phyloP scores from a whole-genome alignment of 2,888 invertebrate species.

The Drosophila glabriapex region DNA sequence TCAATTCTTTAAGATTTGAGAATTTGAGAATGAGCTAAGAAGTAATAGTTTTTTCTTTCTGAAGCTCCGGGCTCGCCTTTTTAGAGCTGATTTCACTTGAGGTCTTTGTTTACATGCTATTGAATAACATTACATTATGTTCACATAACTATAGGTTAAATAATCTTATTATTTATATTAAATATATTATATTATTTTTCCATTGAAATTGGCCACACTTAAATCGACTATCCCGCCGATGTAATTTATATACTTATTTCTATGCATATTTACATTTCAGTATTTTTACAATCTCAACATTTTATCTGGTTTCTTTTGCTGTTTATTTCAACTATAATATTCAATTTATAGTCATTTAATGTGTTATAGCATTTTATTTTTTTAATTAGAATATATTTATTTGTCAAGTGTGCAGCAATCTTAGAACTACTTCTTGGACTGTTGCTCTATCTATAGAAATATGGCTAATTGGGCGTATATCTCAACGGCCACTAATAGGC shows the following conservation, averaged over 20 bases:
- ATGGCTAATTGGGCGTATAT: conserved; percentile 85
- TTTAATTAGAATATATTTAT: conserved; percentile 10
- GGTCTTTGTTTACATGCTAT: conserved; percentile 14
- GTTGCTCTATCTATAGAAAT: conserved; percentile 71
- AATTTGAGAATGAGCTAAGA: not conserved
- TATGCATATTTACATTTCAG: conserved; percentile 8
- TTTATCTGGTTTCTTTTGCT: not conserved
- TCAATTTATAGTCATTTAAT: not conserved
- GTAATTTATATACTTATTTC: conserved; percentile 3
- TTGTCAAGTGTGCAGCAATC: conserved; percentile 7
- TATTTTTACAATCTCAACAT: not conserved
- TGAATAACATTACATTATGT: conserved; percentile 1
- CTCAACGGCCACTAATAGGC: conserved; percentile 83
- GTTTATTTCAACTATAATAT: not conserved
- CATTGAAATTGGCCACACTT: not conserved
- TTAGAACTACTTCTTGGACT: not conserved
- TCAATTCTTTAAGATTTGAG: not conserved
- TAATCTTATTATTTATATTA: not conserved
- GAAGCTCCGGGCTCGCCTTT: not conserved
- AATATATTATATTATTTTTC: not conserved
- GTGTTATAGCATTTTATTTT: not conserved
- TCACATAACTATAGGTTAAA: not conserved
- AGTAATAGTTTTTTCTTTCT: not conserved
- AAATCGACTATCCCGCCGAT: not conserved
- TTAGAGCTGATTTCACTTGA: conserved; percentile 4